A percentile compares a stretch with the other conserved stretches of the same genome.
Conservation (phyloP, 2,888 invertebrate species). For the Cantharis flavilabris region DNA sequence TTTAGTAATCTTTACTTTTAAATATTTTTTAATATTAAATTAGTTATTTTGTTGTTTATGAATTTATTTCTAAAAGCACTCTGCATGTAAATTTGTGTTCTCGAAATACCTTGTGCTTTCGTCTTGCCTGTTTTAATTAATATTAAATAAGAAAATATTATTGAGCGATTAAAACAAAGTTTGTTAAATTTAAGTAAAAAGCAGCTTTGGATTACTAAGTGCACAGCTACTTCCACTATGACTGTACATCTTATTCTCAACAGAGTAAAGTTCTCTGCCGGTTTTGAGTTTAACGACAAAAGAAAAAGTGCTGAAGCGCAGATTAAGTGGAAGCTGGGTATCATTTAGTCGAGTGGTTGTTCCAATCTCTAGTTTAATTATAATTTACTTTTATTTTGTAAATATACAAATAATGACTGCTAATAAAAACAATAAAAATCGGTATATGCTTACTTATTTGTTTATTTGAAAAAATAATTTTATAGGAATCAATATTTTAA, state of each 20-base stretch:
- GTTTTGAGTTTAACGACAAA: background rate
- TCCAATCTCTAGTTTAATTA: background rate
- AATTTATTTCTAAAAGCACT: background rate
- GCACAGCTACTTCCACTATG: background rate
- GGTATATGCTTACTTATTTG: background rate
- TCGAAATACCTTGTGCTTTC: background rate
- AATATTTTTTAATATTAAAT: background rate
- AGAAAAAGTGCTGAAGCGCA: background rate
- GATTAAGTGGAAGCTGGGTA: background rate
- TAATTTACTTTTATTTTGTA: background rate
- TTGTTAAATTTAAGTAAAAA: background rate
- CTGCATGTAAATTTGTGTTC: background rate
- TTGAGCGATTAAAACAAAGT: background rate
- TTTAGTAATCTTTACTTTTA: background rate
- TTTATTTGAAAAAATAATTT: background rate
- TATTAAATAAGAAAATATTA: background rate
- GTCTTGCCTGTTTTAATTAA: background rate
- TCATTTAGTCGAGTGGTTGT: background rate
- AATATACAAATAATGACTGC: background rate
- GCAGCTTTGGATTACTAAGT: background rate
- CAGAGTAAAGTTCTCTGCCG: background rate
- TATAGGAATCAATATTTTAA: background rate
- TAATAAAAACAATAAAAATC: too few species aligned
- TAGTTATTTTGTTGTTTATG: background rate
- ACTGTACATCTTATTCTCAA: background rate